These are phyloP conservation scores for Tetragonisca angustula DNA, from an alignment of 2,888 invertebrate genomes.

Conservation along the genomic window DNA sequence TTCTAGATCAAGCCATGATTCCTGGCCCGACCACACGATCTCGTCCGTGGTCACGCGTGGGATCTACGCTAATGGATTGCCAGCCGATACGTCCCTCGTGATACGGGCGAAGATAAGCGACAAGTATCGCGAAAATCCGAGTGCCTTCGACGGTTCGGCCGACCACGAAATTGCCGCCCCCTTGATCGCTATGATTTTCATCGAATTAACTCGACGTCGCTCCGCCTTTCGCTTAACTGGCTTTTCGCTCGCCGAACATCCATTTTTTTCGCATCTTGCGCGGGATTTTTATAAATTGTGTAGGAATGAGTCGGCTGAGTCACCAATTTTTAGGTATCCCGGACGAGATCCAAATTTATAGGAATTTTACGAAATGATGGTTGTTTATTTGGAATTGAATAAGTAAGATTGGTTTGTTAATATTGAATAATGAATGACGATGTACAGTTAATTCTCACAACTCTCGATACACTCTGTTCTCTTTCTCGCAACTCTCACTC, in stretches of 20 bases:
- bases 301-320: too few relatives aligned
- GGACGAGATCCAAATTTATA: too few relatives aligned
- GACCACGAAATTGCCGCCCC: conserved; percentile 27
- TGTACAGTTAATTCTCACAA: too few relatives aligned
- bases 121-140: conserved; percentile 62
- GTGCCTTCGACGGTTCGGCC: conserved; percentile 43
- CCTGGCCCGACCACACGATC: conserved; percentile 69
- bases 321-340: too few relatives aligned
- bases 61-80: conserved; percentile 72
- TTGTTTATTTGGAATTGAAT: too few relatives aligned
- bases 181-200: conserved; percentile 23
- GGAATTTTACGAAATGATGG: too few relatives aligned
- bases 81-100: conserved; percentile 47
- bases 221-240: not conserved
- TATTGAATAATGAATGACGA: too few relatives aligned
- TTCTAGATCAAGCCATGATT: conserved; percentile 69
- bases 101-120: conserved; percentile 53
- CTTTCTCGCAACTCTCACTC: too few relatives aligned
- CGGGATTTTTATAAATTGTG: too few relatives aligned
- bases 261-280: too few relatives aligned
- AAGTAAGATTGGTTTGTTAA: too few relatives aligned
- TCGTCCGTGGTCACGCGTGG: conserved; percentile 70
- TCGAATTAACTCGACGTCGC: conserved; percentile 22
- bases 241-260: not conserved
- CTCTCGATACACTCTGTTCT: too few relatives aligned